Percentiles rank a stretch among this genome's conserved stretches.
Evolutionary conservation across 2,113 vertebrate species (phyloP).

Genomic region (Corvus moneduloides): DNA sequence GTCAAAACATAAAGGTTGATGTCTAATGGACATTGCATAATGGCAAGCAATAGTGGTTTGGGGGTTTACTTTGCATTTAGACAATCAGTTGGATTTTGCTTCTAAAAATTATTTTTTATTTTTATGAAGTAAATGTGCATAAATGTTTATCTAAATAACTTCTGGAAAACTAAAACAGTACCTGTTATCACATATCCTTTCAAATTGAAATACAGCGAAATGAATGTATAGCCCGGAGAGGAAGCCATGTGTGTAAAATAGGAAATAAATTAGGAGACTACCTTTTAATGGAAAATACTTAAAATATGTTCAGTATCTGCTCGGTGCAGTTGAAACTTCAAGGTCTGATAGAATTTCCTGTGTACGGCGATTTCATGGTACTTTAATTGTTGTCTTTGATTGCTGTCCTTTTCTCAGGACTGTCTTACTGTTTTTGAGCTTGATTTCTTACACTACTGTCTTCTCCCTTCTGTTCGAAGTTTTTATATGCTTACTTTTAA

Average conservation of each 20-base stretch:
- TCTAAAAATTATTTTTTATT: background rate
- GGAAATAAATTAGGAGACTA: background rate
- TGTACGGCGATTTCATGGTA: background rate
- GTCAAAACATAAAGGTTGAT: background rate
- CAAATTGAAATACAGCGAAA: background rate
- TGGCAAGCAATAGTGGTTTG: background rate
- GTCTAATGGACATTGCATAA: background rate
- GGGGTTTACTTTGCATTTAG: background rate
- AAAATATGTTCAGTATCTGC: background rate
- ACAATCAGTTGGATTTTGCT: background rate
- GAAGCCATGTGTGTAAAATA: background rate
- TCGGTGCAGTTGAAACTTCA: background rate
- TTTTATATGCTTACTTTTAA: background rate
- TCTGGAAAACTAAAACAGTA: background rate
- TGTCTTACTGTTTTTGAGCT: background rate
- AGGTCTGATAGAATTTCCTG: background rate
- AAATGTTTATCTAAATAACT: background rate
- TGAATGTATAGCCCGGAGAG: background rate
- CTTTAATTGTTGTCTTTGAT: background rate
- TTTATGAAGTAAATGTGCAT: background rate
- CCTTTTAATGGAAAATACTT: background rate
- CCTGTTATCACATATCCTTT: background rate
- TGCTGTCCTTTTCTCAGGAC: background rate
- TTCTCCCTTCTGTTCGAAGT: background rate
- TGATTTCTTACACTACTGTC: background rate